phyloP scores from a whole-genome alignment of 2,888 invertebrate species.

The Xestobium rufovillosum region DNA sequence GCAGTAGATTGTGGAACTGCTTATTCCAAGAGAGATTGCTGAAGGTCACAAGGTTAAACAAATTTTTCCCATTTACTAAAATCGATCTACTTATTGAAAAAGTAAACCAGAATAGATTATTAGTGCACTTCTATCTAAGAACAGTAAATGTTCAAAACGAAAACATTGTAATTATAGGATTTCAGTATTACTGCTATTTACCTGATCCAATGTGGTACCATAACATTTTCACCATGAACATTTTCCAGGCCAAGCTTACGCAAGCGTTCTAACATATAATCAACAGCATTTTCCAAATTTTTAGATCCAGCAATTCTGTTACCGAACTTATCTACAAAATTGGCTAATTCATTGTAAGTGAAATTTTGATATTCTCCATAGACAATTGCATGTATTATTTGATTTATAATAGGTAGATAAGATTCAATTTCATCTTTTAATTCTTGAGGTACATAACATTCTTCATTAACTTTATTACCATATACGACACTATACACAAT shows the following conservation, averaged over 20 bases:
- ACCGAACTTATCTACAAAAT: constrained; percentile 48
- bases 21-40: no score
- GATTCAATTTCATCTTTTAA: constrained; percentile 53
- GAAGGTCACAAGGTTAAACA: no score
- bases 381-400: constrained; percentile 31
- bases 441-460: constrained; percentile 43
- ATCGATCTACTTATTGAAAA: no score
- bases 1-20: no score
- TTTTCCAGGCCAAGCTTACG: constrained; percentile 49
- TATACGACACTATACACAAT: not conserved
- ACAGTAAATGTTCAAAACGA: no score
- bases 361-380: constrained; percentile 32
- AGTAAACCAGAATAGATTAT: no score
- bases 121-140: no score
- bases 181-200: constrained; percentile 28
- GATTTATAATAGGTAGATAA: constrained; percentile 31
- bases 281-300: constrained; percentile 49
- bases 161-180: no score
- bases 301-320: constrained; percentile 46
- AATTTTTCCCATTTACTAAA: no score
- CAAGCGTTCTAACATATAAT: constrained; percentile 47
- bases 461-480: constrained; percentile 4
- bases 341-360: constrained; percentile 40
- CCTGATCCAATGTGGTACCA: constrained; percentile 54
- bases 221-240: constrained; percentile 63